Evolutionary conservation across 92 coral and sea anemone genomes (phyloP).

Genomic region (Epizoanthus fatuus): DNA sequence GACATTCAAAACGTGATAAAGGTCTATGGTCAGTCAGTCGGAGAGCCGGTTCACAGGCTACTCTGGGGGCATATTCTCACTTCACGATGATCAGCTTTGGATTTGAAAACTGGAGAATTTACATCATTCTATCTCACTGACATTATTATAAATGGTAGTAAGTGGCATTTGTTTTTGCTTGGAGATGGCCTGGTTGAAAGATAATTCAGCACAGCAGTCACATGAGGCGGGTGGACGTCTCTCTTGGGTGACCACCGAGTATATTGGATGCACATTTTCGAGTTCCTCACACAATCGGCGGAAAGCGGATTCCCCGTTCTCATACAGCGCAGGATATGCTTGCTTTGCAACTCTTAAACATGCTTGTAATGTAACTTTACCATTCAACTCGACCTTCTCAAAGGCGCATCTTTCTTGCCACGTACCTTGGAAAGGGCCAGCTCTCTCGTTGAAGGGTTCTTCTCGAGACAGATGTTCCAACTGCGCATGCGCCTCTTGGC

Average conservation of each 20-base stretch:
- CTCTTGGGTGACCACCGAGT: not conserved
- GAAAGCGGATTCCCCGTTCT: not conserved
- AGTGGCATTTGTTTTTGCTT: too few relatives aligned
- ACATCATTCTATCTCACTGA: too few relatives aligned
- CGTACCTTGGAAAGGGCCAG: not conserved
- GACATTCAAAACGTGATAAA: too few relatives aligned
- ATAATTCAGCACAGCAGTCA: too few relatives aligned
- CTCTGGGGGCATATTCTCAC: too few relatives aligned
- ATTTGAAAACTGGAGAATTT: too few relatives aligned
- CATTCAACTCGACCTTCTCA: not conserved
- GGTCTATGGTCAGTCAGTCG: too few relatives aligned
- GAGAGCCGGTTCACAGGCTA: too few relatives aligned
- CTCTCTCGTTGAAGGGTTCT: not conserved
- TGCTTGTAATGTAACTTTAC: not conserved
- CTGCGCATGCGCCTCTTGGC: not conserved
- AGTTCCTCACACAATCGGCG: not conserved
- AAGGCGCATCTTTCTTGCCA: conserved; percentile 4
- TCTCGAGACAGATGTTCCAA: not conserved
- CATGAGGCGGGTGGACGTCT: not conserved
- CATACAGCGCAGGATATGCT: not conserved
- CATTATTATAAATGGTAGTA: too few relatives aligned
- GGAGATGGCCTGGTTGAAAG: too few relatives aligned
- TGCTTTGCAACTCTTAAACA: not conserved
- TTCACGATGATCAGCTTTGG: too few relatives aligned
- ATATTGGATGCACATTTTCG: not conserved